phyloP scores from a whole-genome alignment of 2,888 invertebrate species.

The Sussaba pulchella region DNA sequence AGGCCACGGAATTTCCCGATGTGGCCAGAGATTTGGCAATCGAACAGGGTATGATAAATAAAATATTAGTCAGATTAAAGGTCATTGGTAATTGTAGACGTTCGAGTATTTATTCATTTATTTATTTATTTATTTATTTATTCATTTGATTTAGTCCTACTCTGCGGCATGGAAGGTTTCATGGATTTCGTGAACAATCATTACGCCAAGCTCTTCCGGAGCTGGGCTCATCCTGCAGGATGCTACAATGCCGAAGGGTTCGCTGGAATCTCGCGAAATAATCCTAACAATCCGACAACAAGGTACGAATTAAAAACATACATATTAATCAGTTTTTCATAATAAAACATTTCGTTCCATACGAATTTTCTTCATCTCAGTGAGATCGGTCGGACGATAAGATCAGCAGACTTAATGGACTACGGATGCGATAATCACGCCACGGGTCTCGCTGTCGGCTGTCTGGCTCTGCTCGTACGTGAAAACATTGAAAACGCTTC shows the following conservation, averaged over 20 bases:
- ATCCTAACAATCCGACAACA: neutral
- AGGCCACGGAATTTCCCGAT: slow-evolving; percentile 73
- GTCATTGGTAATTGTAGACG: too few species aligned
- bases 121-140: too few species aligned
- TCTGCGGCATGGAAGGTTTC: slow-evolving; percentile 85
- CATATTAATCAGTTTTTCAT: too few species aligned
- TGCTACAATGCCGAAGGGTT: slow-evolving; percentile 79
- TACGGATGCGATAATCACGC: slow-evolving; percentile 84
- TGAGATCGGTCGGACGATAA: slow-evolving; percentile 35
- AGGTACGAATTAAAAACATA: slow-evolving; percentile 28
- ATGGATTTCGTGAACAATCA: slow-evolving; percentile 81
- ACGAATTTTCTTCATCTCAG: too few species aligned
- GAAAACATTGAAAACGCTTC: slow-evolving; percentile 72
- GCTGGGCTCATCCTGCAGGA: slow-evolving; percentile 82
- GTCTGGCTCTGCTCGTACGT: slow-evolving; percentile 79
- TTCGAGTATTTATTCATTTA: too few species aligned
- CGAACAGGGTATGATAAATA: slow-evolving; percentile 79
- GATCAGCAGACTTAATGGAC: slow-evolving; percentile 77
- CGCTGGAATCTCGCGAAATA: slow-evolving; percentile 1
- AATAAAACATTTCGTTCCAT: too few species aligned
- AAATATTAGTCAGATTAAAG: neutral
- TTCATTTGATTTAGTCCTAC: slow-evolving; percentile 78
- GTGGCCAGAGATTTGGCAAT: slow-evolving; percentile 77
- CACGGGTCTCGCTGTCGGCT: slow-evolving; percentile 83
- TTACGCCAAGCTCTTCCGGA: slow-evolving; percentile 80